These are phyloP conservation scores for Otis tarda DNA, from an alignment of 2,113 vertebrate species.

Conservation along the genomic window DNA sequence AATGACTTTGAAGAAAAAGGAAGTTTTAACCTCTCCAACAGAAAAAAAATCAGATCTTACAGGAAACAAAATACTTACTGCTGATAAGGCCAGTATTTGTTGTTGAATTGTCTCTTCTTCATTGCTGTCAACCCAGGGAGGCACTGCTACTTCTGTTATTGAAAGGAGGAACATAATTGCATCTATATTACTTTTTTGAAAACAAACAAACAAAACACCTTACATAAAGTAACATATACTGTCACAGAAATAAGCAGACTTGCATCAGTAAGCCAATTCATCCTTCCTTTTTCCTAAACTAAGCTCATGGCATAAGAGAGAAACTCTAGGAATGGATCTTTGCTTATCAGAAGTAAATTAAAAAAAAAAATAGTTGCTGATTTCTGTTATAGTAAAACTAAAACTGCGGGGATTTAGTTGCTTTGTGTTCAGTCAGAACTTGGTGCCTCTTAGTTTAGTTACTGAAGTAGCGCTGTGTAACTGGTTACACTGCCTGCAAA, in stretches of 20 bases:
- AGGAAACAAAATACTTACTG: conserved; percentile 78
- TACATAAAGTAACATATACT: neutral
- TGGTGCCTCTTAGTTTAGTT: neutral
- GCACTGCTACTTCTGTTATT: conserved; percentile 86
- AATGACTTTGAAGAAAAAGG: neutral
- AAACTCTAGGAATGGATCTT: neutral
- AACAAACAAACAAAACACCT: neutral
- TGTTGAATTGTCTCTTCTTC: conserved; percentile 98
- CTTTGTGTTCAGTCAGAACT: neutral
- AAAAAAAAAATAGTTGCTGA: neutral
- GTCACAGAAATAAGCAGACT: neutral
- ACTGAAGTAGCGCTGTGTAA: neutral
- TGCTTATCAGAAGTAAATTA: neutral
- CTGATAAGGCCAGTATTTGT: conserved; percentile 94
- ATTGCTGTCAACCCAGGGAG: conserved; percentile 95
- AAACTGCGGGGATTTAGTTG: neutral
- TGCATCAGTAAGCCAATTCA: neutral
- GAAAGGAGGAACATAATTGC: neutral
- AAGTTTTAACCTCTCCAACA: neutral
- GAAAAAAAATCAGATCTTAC: neutral
- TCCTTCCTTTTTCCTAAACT: neutral
- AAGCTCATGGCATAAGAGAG: neutral
- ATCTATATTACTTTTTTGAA: neutral
- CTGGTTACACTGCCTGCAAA: neutral
- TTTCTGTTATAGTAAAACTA: neutral